Evolutionary conservation across 2,888 invertebrate species (phyloP).

Genomic region (Anoplius nigerrimus): DNA sequence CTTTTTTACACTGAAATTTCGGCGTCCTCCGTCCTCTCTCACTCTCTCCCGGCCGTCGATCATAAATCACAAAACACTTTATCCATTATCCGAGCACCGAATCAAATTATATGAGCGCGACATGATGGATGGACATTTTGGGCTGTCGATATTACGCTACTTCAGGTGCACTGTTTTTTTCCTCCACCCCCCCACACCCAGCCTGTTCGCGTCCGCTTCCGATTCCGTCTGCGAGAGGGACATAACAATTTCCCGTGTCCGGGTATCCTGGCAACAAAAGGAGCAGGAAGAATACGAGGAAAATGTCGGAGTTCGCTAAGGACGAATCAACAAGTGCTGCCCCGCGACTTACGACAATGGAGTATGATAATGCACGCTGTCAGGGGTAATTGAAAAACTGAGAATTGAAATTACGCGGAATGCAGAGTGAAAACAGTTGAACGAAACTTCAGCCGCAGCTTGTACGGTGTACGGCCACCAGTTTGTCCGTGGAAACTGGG

Average conservation of each 20-base stretch:
- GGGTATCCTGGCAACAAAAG: not conserved
- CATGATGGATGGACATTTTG: not conserved
- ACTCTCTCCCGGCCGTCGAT: slow-evolving; percentile 4
- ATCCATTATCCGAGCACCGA: slow-evolving; percentile 2
- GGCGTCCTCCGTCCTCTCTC: not conserved
- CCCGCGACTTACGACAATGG: slow-evolving; percentile 18
- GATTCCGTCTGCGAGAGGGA: too few relatives aligned
- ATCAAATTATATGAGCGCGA: slow-evolving; percentile 16
- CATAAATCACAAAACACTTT: slow-evolving; percentile 23
- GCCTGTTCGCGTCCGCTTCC: too few relatives aligned
- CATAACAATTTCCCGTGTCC: too few relatives aligned
- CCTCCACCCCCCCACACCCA: too few relatives aligned
- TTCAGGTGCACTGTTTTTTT: not conserved
- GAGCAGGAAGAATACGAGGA: not conserved
- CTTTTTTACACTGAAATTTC: not conserved
- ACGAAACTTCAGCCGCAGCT: too few relatives aligned
- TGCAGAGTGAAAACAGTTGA: too few relatives aligned
- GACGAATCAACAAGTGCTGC: slow-evolving; percentile 29
- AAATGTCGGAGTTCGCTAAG: slow-evolving; percentile 8
- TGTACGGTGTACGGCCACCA: too few relatives aligned
- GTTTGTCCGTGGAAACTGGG: too few relatives aligned
- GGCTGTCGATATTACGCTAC: not conserved
- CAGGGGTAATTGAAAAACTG: not conserved
- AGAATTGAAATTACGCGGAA: not conserved
- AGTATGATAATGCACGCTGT: slow-evolving; percentile 4